Evolutionary conservation across 2,113 vertebrate species (phyloP).

Genomic region (Hypocryptadius cinnamomeus): DNA sequence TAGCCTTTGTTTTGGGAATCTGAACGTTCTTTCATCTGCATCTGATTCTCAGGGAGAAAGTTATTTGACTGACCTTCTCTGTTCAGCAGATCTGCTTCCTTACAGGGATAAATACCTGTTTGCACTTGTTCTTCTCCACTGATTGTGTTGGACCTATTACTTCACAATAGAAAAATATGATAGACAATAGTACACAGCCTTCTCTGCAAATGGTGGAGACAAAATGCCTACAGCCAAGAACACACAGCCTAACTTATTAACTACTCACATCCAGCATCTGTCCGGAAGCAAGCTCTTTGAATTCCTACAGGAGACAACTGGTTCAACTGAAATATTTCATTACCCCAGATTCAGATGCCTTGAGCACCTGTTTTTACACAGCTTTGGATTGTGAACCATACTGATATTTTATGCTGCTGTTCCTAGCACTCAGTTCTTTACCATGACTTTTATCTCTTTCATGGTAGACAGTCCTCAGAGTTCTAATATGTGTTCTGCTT

Average conservation of each 20-base stretch:
- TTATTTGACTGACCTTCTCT: neutral
- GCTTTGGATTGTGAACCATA: neutral
- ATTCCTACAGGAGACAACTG: neutral
- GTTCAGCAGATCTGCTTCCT: neutral
- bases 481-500: neutral
- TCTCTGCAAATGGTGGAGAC: neutral
- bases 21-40: neutral
- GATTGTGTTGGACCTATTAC: neutral
- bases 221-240: neutral
- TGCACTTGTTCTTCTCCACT: neutral
- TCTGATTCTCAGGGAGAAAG: neutral
- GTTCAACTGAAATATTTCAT: neutral
- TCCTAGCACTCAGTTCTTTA: neutral
- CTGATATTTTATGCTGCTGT: neutral
- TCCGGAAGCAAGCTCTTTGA: neutral
- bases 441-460: neutral
- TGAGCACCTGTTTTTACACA: neutral
- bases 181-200: neutral
- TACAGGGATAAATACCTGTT: neutral
- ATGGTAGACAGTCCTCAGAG: neutral
- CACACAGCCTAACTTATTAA: neutral
- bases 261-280: neutral
- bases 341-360: neutral
- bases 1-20: neutral
- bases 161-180: neutral